Base-by-base conservation (phyloP, 2,113 vertebrate genomes). In the Rhagologus leucostigma region DNA sequence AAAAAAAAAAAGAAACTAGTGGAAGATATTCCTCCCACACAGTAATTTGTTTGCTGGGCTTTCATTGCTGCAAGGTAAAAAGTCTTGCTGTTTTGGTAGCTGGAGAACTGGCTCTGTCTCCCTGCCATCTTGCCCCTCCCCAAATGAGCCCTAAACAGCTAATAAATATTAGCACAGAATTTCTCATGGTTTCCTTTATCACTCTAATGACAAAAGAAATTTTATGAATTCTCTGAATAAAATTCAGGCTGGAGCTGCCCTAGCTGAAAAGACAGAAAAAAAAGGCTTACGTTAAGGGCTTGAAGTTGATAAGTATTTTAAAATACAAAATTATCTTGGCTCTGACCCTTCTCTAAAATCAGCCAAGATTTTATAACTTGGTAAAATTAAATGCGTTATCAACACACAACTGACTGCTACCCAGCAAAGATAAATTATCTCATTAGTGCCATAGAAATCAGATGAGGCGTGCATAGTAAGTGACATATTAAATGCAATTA, bases 401-500 rank as follows among this genome's bases (percentile, higher is more conserved):
- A 94, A 93, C 84, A 92, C 71, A 86, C 74, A 95, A 96, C 80
- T 91, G 94, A 71, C 71, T 92, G 76, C 85, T 88, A 92, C 68
- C 74, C 85, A 88, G 87, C 68, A 93, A 90, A 97, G 88, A 95
- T 88, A 93, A 94, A 94, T 93, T 80, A 94, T 96, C 94, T 96
- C 88, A 92, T 93, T 95, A 94, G 85, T 77, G 62, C 75, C 92
- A 95, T 0, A 95, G 90, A 94, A 95, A 96, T 96, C 95, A 96
- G 96, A 96, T 80, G 90, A 96, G 83, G 92, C 60, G 0, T 92
- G 92, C 93, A 88, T 78, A 81, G 92, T 83, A 96, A 97, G 91
- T 84, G 95, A 94, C 93, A 96, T 88, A 95, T 69, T 96, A 96
- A 95, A 96, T 90, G 90, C 90, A 96, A 96, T 93, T 94, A 97